Conservation (phyloP, 2,888 invertebrate genomes). For the Lottia gigantea region DNA sequence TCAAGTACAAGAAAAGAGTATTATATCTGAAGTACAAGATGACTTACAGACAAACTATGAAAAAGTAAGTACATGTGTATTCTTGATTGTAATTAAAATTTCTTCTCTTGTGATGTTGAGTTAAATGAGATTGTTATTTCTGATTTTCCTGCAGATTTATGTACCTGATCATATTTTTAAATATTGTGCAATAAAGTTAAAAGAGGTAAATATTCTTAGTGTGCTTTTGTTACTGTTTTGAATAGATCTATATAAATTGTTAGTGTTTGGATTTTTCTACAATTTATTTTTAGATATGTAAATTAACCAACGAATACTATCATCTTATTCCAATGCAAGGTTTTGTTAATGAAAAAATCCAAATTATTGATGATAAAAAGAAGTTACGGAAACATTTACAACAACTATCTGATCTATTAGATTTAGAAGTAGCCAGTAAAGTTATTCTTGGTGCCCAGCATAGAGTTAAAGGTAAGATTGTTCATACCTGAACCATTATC, state of each 20-base stretch:
- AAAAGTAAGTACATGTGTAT: conserved; percentile 39
- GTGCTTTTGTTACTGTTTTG: too few species aligned
- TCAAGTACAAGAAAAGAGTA: conserved; percentile 41
- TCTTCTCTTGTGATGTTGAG: too few species aligned
- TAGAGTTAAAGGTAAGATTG: conserved; percentile 52
- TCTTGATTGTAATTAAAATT: too few species aligned
- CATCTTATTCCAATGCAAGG: conserved; percentile 69
- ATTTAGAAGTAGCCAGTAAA: conserved; percentile 67
- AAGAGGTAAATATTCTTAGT: too few species aligned
- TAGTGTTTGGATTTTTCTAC: not conserved
- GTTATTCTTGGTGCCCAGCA: conserved; percentile 67
- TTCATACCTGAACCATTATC: not conserved
- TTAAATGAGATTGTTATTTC: too few species aligned
- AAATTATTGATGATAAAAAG: conserved; percentile 61
- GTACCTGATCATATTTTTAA: too few species aligned
- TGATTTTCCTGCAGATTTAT: too few species aligned
- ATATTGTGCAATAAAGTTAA: too few species aligned
- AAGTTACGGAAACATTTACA: conserved; percentile 60
- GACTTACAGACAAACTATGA: conserved; percentile 57
- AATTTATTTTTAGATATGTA: conserved; percentile 57
- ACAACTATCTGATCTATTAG: conserved; percentile 64
- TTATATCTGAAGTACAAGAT: conserved; percentile 37
- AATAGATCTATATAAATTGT: too few species aligned
- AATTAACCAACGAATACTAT: conserved; percentile 70
- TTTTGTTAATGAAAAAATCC: conserved; percentile 67